Conservation (phyloP, 2,888 invertebrate species). For the Tholera decimalis region DNA sequence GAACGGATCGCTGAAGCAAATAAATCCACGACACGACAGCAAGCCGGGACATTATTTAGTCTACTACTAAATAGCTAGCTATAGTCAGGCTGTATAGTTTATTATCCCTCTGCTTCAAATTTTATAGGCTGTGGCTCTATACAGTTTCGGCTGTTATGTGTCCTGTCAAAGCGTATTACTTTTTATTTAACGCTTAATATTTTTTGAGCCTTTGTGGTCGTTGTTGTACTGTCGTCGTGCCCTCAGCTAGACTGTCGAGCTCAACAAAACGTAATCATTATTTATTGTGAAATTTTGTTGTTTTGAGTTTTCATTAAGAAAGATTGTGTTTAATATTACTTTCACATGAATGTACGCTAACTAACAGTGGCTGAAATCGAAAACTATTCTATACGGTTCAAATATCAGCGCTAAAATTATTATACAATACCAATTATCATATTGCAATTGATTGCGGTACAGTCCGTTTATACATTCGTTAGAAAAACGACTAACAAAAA, state of each 20-base stretch:
- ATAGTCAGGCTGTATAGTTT: conserved; percentile 49
- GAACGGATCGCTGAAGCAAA: conserved; percentile 53
- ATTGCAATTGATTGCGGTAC: not conserved
- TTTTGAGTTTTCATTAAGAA: not conserved
- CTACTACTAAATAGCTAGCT: conserved; percentile 52
- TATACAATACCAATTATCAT: not conserved
- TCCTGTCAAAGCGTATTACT: conserved; percentile 11
- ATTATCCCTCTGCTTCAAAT: conserved; percentile 45
- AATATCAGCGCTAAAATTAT: not conserved
- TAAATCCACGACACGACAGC: conserved; percentile 52
- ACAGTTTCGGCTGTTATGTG: conserved; percentile 23
- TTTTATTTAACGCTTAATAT: conserved; percentile 16
- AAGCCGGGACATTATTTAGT: conserved; percentile 43
- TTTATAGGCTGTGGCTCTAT: conserved; percentile 45
- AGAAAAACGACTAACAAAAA: not conserved
- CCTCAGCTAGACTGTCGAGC: not conserved
- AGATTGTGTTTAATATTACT: not conserved
- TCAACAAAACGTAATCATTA: not conserved
- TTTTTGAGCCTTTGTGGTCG: not conserved
- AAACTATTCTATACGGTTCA: not conserved
- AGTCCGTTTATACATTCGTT: not conserved
- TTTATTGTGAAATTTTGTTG: not conserved
- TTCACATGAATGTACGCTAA: conserved; percentile 3
- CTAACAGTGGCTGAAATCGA: not conserved
- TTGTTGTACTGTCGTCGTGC: conserved; percentile 3